These are phyloP conservation scores for Emesis russula DNA, from an alignment of 2,888 invertebrate species.

Conservation along the genomic window DNA sequence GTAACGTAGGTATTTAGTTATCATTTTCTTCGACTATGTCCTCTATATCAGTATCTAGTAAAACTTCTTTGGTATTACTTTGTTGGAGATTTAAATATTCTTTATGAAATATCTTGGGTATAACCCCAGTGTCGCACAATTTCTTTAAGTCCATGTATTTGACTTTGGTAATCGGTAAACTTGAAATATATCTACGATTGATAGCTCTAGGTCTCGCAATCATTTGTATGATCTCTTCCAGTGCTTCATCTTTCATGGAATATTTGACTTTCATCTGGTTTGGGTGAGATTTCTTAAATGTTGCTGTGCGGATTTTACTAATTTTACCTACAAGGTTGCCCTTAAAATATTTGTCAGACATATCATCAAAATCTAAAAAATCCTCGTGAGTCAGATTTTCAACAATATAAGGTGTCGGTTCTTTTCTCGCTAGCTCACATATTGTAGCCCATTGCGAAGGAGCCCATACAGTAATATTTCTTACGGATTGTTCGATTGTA, in stretches of 20 bases:
- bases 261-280: too few relatives aligned
- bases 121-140: conserved; percentile 7
- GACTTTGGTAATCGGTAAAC: conserved; percentile 41
- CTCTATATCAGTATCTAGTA: conserved; percentile 17
- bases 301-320: too few relatives aligned
- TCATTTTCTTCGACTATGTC: conserved; percentile 26
- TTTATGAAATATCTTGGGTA: conserved; percentile 44
- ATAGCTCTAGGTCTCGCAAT: not conserved
- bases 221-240: too few relatives aligned
- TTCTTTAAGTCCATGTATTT: conserved; percentile 34
- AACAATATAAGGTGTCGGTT: conserved; percentile 47
- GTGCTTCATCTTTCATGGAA: too few relatives aligned
- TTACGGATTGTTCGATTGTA: conserved; percentile 73
- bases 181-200: conserved; percentile 33
- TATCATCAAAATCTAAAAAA: conserved; percentile 50
- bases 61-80: conserved; percentile 10
- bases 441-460: conserved; percentile 80
- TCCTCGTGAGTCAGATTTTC: conserved; percentile 48
- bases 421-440: conserved; percentile 46
- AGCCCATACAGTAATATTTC: conserved; percentile 76
- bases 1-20: conserved; percentile 30
- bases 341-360: conserved; percentile 9
- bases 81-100: conserved; percentile 47
- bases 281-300: too few relatives aligned
- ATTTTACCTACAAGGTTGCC: too few relatives aligned